Evolutionary conservation across 2,797 vertebrate genomes (phyloP), one percentile per base, ranked within the genome.

Genomic region (Lacerta viridis): DNA sequence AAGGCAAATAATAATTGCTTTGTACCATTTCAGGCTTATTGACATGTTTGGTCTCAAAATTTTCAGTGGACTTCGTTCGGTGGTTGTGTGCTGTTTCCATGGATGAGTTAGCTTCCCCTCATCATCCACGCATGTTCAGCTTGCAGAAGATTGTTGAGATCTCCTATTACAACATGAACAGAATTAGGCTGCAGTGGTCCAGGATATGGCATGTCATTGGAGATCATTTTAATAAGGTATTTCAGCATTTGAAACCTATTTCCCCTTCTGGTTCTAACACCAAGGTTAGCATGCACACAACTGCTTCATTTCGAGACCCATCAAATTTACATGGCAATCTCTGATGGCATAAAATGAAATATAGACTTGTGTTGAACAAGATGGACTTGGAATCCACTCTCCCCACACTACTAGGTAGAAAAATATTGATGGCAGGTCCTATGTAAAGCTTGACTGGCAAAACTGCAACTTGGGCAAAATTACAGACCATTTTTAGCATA

Each of bases 131-230:
- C 89, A 99, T 99, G 99, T 99, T 99, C 97, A 99, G 98, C 94
- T 93, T 99, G 93, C 99, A 99, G 95, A 99, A 99, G 97, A 99
- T 99, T 0, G 99, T 99, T 95, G 99, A 99, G 93, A 99, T 99
- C 84, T 99, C 98, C 0, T 99, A 99, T 82, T 99, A 99, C 96
- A 99, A 99, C 97, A 99, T 99, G 99, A 99, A 98, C 96, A 98
- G 98, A 79, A 99, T 99, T 93, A 95, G 99, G 76, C 97, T 99
- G 87, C 99, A 99, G 96, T 99, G 98, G 99, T 99, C 99, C 10
- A 97, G 99, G 77, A 98, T 99, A 88, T 99, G 99, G 99, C 98
- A 99, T 5, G 99, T 99, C 93, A 98, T 99, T 59, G 98, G 99
- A 91, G 98, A 99, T 93, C 99, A 99, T 94, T 99, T 99, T 93